Conservation (phyloP, 2,797 vertebrate genomes). For the Oreortyx pictus region DNA sequence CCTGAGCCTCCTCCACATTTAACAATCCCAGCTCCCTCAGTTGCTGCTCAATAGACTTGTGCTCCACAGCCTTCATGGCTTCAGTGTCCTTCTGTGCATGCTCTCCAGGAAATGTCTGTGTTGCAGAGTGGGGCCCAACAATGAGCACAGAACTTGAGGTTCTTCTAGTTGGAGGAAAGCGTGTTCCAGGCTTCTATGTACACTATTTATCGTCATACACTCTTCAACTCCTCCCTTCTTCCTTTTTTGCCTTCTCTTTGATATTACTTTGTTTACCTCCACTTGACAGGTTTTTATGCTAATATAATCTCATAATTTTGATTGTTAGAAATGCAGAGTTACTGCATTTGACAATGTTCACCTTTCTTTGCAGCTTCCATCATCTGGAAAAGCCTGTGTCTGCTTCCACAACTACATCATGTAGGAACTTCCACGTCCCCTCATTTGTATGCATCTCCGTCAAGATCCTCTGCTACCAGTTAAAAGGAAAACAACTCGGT, state of each 20-base stretch:
- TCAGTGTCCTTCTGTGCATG: too few species aligned
- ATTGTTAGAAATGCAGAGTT: not conserved
- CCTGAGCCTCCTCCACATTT: too few species aligned
- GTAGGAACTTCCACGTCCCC: not conserved
- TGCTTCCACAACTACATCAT: not conserved
- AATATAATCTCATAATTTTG: constrained; percentile 8
- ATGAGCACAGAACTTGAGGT: too few species aligned
- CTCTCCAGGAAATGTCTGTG: too few species aligned
- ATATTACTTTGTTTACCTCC: not conserved
- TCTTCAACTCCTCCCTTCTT: not conserved
- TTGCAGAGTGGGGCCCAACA: too few species aligned
- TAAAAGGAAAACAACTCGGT: not conserved
- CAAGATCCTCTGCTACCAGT: not conserved
- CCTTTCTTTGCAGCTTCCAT: not conserved
- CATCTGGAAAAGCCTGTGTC: not conserved
- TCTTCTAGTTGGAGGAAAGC: not conserved
- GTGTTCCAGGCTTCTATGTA: not conserved
- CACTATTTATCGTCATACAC: not conserved
- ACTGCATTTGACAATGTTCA: not conserved
- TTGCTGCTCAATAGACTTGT: too few species aligned
- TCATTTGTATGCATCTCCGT: not conserved
- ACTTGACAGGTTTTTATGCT: not conserved
- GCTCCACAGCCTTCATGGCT: too few species aligned
- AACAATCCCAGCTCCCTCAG: too few species aligned
- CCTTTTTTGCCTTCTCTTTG: not conserved